Conservation (phyloP, 2,113 vertebrate genomes). For the Mastomys coucha region DNA sequence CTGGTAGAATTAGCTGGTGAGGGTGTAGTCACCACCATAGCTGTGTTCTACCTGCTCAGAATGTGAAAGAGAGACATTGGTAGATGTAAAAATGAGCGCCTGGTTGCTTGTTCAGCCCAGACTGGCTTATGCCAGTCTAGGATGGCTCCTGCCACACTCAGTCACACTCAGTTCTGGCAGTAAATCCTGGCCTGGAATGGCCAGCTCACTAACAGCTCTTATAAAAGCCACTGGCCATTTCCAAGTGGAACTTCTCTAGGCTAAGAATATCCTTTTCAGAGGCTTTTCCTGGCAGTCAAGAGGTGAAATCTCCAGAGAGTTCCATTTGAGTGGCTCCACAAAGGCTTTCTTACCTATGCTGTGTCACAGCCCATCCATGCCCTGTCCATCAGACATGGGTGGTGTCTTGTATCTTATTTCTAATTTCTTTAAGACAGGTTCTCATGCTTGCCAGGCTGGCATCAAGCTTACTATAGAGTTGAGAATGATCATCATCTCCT, state of each 20-base stretch:
- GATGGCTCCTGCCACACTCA: not conserved
- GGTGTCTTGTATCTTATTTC: not conserved
- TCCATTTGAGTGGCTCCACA: not conserved
- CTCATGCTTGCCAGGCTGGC: no score
- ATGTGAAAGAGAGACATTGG: not conserved
- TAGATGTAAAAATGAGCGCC: not conserved
- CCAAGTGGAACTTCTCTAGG: not conserved
- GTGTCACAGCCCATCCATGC: not conserved
- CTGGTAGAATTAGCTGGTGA: not conserved
- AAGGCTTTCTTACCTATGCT: not conserved
- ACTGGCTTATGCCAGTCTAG: not conserved
- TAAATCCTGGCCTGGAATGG: not conserved
- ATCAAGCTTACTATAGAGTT: not conserved
- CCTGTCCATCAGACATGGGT: not conserved
- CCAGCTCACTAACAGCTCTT: not conserved
- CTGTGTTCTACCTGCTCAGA: not conserved
- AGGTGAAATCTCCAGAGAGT: not conserved
- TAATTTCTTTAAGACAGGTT: not conserved
- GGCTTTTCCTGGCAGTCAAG: not conserved
- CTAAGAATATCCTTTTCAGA: not conserved
- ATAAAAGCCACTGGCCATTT: not conserved
- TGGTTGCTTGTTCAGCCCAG: not conserved
- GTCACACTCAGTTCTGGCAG: not conserved
- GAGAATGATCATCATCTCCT: not conserved
- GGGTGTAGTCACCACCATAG: no score